Base-by-base conservation (phyloP, 2,888 invertebrate genomes). In the Agrochola lychnidis region DNA sequence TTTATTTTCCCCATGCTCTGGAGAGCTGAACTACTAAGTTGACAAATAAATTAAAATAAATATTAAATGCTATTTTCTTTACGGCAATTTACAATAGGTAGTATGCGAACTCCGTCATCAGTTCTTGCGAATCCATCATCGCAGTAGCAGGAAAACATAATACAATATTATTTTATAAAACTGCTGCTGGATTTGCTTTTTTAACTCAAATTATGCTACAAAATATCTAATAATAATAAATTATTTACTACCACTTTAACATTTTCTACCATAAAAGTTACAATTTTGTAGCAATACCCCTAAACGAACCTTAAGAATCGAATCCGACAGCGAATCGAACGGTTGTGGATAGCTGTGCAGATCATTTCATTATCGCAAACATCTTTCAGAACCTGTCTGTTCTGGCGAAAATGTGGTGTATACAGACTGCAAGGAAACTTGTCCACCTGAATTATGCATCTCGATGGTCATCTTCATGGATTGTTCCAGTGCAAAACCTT, bases 381-480 rank as follows among this genome's bases (percentile, higher is more conserved):
- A 16, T 72, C 14, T 67, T 80, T 22, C 75, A 72, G 69, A 53
- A 56, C 22, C 42, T 5, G 62, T 16, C 19, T 82, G 87, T 64
- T n/a, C 30, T 14, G 81, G 73, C 0, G 78, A 78, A 14, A 88
- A 91, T 66, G 90, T 91, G 82, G 84, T 82, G 9, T 90, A 86
- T 62, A 84, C 79, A 19, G 51, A 74, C 14, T 90, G 89, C 73
- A 88, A 85, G 61, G 61, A 22, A 61, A 64, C 84, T 6, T 92
- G 92, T 64, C 91, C 91, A 12, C 91, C 90, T 0, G 88, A 91
- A 64, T 63, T 73, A 0, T 92, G 92, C 70, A 42, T 80, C 14
- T 82, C 88, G 2, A 72, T 90, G 0, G 16, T 76, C 0, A 87
- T 89, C 16, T 79, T 61, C 40, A 87, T 59, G 40, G 80, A 80